Evolutionary conservation across 2,113 vertebrate genomes (phyloP).

Genomic region (Hippoglossus stenolepis): DNA sequence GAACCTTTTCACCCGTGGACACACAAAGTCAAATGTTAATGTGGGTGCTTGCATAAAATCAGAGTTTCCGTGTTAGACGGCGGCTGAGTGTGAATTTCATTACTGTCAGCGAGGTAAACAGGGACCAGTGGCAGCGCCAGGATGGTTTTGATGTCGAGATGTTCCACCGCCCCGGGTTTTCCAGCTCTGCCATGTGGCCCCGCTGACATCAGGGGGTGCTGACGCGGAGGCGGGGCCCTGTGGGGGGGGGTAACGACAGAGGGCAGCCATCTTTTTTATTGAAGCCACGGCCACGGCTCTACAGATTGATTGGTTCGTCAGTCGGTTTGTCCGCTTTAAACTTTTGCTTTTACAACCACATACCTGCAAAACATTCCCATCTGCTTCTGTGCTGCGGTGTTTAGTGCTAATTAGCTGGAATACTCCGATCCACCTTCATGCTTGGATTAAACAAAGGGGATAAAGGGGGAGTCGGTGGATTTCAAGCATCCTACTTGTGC

Average conservation of each 20-base stretch:
- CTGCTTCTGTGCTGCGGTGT: no score
- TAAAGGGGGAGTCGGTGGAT: background rate
- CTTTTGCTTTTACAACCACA: no score
- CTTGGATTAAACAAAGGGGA: background rate
- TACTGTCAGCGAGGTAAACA: conserved; percentile 64
- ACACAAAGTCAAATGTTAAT: conserved; percentile 67
- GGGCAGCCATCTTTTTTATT: background rate
- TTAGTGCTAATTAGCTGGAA: no score
- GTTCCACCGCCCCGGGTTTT: conserved; percentile 5
- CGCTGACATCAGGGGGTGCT: conserved; percentile 41
- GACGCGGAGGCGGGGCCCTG: background rate
- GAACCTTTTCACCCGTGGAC: conserved; percentile 65
- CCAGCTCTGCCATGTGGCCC: conserved; percentile 58
- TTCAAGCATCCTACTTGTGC: background rate
- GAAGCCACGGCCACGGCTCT: no score
- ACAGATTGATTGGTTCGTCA: background rate
- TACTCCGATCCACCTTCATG: background rate
- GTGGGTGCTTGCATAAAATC: conserved; percentile 58
- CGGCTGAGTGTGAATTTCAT: conserved; percentile 62
- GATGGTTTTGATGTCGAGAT: conserved; percentile 68
- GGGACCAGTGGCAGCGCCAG: conserved; percentile 65
- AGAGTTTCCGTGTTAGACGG: conserved; percentile 26
- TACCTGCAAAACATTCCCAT: no score
- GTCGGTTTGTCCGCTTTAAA: background rate
- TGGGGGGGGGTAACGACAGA: background rate